phyloP scores from a whole-genome alignment of 2,797 vertebrate genomes.

The Myripristis murdjan region DNA sequence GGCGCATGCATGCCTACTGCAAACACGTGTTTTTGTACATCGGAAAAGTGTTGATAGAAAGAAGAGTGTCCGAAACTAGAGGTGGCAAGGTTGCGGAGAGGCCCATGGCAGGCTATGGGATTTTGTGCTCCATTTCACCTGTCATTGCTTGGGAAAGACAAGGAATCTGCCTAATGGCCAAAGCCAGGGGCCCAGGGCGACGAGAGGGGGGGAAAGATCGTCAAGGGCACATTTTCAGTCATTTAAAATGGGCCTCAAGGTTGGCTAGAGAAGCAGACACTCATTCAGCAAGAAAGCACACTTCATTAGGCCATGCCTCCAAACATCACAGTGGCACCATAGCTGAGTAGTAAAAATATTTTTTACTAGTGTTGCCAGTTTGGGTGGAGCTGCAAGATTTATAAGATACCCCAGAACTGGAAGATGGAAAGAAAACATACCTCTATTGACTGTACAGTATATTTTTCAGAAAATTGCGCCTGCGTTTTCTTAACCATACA shows the following conservation, averaged over 20 bases:
- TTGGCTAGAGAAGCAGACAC: constrained; percentile 71
- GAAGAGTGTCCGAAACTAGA: constrained; percentile 54
- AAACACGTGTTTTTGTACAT: neutral
- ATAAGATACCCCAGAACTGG: neutral
- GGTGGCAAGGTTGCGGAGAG: constrained; percentile 36
- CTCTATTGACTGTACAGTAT: neutral
- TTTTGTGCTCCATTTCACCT: constrained; percentile 87
- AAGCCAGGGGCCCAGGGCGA: constrained; percentile 68
- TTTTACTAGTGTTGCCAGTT: constrained; percentile 26
- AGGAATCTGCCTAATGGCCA: constrained; percentile 84
- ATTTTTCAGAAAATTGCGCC: too few relatives aligned
- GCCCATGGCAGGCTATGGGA: constrained; percentile 64
- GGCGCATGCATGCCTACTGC: neutral
- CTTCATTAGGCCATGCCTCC: constrained; percentile 64
- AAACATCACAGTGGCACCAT: constrained; percentile 46
- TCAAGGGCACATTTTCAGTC: constrained; percentile 70
- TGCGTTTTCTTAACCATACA: constrained; percentile 12
- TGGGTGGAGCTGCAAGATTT: constrained; percentile 34
- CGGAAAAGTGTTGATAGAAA: constrained; percentile 39
- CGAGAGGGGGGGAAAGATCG: constrained; percentile 44
- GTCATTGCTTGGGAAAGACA: constrained; percentile 80
- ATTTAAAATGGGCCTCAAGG: constrained; percentile 72
- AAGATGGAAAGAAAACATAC: neutral
- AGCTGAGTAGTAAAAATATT: constrained; percentile 27
- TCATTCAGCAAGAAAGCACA: constrained; percentile 71